Base-by-base conservation (phyloP, 2,888 invertebrate genomes). In the Agrilus cyanescens region DNA sequence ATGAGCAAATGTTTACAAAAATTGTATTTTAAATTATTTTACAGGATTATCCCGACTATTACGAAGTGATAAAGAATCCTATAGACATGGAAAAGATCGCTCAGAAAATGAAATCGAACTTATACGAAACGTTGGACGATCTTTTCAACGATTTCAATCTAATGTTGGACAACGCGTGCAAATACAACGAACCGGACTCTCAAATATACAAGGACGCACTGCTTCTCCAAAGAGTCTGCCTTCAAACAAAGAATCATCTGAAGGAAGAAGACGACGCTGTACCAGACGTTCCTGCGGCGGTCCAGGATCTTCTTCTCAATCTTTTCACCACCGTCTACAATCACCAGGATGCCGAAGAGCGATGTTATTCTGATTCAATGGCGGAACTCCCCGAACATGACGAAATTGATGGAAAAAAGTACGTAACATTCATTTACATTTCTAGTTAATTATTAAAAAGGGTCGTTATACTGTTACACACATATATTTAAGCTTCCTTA, bases 91-190 rank as follows among this genome's bases (percentile, higher is more conserved):
- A 94, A 60, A 83, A 83, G 59, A 94, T 98, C 45, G 84, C 87
- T 0, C 85, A 85, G 43, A 89, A 89, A 57, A 67, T 90, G 25
- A 88, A 87, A 64, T 79, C 78, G 47, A 76, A 73, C 45, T 68
- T 68, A 0, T 96, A 95, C 61, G 82, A 81, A 38, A 79, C 76
- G 14, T 73, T 95, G 16, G 93, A 93, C 52, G 93, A 94, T 49
- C 66, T 96, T 40, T 85, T 88, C 0, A 77, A 83, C 0, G 96
- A 96, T 67, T 84, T 96, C 54, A 77, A 87, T 53, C 69, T 91
- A 38, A 94, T 96, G 91, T 86, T 94, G 55, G 91, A 91, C 57
- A 96, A 96, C 63, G 95, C 96, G 1, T 95, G 93, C 71, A 93
- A 90, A 61, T 96, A 91, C 61, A 96, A 96, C 63, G 96, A 96